Evolutionary conservation across 2,888 invertebrate genomes (phyloP), one percentile per base, ranked within the genome.

Genomic region (Volucella zonaria): DNA sequence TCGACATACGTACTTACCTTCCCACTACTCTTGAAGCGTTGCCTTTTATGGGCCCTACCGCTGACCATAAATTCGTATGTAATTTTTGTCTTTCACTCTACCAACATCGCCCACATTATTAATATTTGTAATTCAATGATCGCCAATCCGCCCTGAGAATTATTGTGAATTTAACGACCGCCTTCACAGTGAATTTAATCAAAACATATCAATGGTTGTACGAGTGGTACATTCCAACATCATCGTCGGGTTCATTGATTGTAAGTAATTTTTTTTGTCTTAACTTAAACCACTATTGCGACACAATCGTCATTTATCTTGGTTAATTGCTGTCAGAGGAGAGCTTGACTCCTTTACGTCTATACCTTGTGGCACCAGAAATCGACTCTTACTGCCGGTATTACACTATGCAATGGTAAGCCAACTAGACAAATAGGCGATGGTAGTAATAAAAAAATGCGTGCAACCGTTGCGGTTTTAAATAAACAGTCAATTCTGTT

Each of bases 261-360:
- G 54, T 45, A 15, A 59, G 14, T 31, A 59, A 45, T 23, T 56
- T 31, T 45, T 66, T 73, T 61, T 61, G 43, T 66, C 71, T 64
- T 76, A 51, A 56, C 68, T 67, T 61, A 67, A 66, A 66, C 71
- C 66, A 61, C 54, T 47, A 56, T 82, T 82, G 45, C 77, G 77
- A 71, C 77, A 82, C 38, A 82, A 77, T 61, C 54, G 67, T 67
- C 67, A 82, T 82, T 82, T 77, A 73, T 73, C 77, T 82, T 73
- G 43, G 59, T 82, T 77, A 82, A 71, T 82, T 73, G 47, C 42
- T 15, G 49, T 10, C 45, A 11, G 9, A 54, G 52, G 66, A 76
- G 51, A 40, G 64, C 47, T 15, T 58, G 9, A 61, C 59, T 43
- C 70, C 38, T 12, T 43, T 23, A 15, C 15, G 51, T 59, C 45